Percentiles rank a stretch among this genome's conserved stretches.
Evolutionary conservation across 2,113 vertebrate genomes (phyloP).

Genomic region (Dascyllus trimaculatus): DNA sequence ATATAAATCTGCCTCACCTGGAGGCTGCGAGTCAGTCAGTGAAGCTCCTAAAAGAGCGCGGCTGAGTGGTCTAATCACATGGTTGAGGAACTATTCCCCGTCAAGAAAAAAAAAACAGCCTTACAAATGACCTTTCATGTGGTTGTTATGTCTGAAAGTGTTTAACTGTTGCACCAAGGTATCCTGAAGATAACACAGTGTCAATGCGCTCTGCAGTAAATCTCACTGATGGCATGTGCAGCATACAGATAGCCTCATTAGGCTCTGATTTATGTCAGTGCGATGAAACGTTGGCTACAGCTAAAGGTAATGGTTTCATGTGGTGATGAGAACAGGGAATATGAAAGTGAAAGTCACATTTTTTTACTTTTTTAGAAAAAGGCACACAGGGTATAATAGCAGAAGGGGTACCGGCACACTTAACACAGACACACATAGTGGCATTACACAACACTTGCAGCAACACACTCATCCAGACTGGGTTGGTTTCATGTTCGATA

Average conservation of each 20-base stretch:
- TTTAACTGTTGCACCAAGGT: conserved; percentile 26
- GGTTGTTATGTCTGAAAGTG: conserved; percentile 33
- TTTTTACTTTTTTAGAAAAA: conserved; percentile 9
- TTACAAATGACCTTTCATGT: conserved; percentile 43
- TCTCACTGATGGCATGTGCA: conserved; percentile 45
- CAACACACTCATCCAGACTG: conserved; percentile 6
- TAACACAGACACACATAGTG: background rate
- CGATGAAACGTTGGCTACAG: background rate
- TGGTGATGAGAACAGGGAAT: background rate
- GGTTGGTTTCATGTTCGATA: conserved; percentile 23
- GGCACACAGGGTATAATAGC: conserved; percentile 26
- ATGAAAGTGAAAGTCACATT: conserved; percentile 22
- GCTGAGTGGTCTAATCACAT: conserved; percentile 61
- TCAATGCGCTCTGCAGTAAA: conserved; percentile 28
- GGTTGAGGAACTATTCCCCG: conserved; percentile 22
- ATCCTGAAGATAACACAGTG: background rate
- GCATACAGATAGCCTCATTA: conserved; percentile 73
- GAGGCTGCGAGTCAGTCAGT: conserved; percentile 49
- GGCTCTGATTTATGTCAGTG: conserved; percentile 59
- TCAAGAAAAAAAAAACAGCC: background rate
- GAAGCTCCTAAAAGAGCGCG: conserved; percentile 13
- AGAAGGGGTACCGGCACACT: background rate
- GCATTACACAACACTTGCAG: background rate
- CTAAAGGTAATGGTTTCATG: conserved; percentile 31
- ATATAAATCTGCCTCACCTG: conserved; percentile 61